These are phyloP conservation scores for Vanessa atalanta DNA, from an alignment of 1,140 invertebrate genomes.

Conservation along the genomic window DNA sequence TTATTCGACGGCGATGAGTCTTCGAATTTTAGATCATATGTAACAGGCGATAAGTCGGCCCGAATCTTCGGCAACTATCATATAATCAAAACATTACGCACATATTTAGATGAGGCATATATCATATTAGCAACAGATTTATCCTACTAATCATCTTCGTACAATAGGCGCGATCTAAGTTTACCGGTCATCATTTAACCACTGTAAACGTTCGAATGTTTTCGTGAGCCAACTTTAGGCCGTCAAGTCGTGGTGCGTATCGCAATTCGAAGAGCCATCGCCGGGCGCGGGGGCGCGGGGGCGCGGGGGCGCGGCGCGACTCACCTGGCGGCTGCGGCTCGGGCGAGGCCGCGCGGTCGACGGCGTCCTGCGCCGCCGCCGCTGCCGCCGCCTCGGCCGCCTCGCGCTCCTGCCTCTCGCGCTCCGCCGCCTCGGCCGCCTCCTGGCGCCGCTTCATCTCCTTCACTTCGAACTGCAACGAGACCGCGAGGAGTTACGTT, in stretches of 20 bases:
- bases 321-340: constrained; percentile 61
- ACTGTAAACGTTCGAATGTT: too few relatives aligned
- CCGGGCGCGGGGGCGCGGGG: too few relatives aligned
- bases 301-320: background rate
- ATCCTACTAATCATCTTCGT: too few relatives aligned
- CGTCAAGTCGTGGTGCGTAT: too few relatives aligned
- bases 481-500: background rate
- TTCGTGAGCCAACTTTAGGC: too few relatives aligned
- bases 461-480: constrained; percentile 95
- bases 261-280: too few relatives aligned
- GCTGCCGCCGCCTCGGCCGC: constrained; percentile 84
- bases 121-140: too few relatives aligned
- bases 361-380: constrained; percentile 81
- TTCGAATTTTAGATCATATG: background rate
- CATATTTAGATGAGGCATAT: too few relatives aligned
- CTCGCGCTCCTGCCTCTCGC: constrained; percentile 81
- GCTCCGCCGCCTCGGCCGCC: constrained; percentile 89
- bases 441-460: constrained; percentile 95
- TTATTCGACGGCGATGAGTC: background rate
- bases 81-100: too few relatives aligned
- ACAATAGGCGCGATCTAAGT: too few relatives aligned
- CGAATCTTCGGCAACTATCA: too few relatives aligned
- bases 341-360: constrained; percentile 60
- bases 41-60: background rate
- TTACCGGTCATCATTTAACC: too few relatives aligned